Evolutionary conservation across 2,113 vertebrate species (phyloP), one percentile per base, ranked within the genome.

Genomic region (Eretmochelys imbricata): DNA sequence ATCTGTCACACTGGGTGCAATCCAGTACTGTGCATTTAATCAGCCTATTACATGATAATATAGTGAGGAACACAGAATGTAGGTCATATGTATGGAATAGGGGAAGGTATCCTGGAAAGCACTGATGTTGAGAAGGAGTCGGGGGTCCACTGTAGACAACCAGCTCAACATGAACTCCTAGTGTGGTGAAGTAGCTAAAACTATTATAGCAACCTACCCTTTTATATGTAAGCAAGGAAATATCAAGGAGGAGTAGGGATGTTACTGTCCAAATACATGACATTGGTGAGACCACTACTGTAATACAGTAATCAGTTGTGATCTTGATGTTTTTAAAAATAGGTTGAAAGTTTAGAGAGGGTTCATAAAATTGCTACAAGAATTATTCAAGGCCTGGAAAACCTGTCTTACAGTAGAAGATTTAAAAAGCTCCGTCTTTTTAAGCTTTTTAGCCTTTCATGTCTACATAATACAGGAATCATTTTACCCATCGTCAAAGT

Each of bases 361-460:
- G 29, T 76, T 76, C 38, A 25, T 20, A 75, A 88, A 80, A 88
- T 42, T 7, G 5, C 35, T 89, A 16, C 0, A 3, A 25, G 46
- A 82, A 84, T 72, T 0, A 38, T 48, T 69, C 35, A 69, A n/a
- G 35, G 31, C 4, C 62, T 69, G 84, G 10, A 20, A 92, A 93
- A 89, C 19, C 0, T 82, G 17, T 8, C 69, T 90, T 62, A 31
- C 27, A 31, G 5, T 22, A 55, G 76, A 10, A 59, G 19, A 2
- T 38, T 90, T 83, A 90, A 3, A 72, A 22, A 94, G 89, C 31
- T 4, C 35, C 0, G 16, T n/a, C 27, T 59, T 65, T 92, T 89
- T 92, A 84, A 84, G 17, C 17, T 89, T 82, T 95, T 78, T 50
- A 65, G 6, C 87, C 13, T 93, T 38, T 80, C 55, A 88, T 29